Evolutionary conservation across 2,797 vertebrate species (phyloP), one percentile per base, ranked within the genome.

Genomic region (Tinamus major): DNA sequence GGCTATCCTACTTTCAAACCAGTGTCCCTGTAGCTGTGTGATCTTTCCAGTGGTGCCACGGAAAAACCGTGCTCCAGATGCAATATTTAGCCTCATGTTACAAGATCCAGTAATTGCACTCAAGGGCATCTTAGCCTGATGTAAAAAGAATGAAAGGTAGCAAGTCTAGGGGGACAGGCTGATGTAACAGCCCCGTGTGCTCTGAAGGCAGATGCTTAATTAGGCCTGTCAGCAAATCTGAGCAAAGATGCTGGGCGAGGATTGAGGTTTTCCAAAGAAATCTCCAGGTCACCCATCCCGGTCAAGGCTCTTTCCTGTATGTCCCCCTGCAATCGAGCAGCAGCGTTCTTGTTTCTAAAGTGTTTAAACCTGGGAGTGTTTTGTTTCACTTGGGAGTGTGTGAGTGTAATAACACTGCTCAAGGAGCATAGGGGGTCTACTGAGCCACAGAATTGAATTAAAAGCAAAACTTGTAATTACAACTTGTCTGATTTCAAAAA

Each of bases 91-190:
- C 33, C 11, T 94, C 90, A 51, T 35, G 62, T 97, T 96, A 95
- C 92, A 76, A 41, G 86, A 79, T 58, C 20, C 94, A 18, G 79
- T 97, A 95, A 93, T 97, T 96, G 95, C 76, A 86, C 96, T 95
- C 94, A 2, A 12, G 97, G 97, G 90, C 93, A 92, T 29, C 39
- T 48, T 49, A 41, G 95, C 88, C 95, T 98, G 97, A 98, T 97
- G 97, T 97, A 98, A 98, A 98, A 94, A 79, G 70, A 92, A 69
- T 87, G 96, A 96, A 98, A 97, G 94, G 97, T 46, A n/a, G 83
- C 76, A 85, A 79, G 51, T 86, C 94, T 95, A 14, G 3, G 78
- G 96, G 96, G 67, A 82, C 7, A 64, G 79, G 97, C 97, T 98
- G 98, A 98, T 98, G 98, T 96, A 98, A 98, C 64, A 95, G 24